A percentile compares a stretch with the other conserved stretches of the same genome.
These are phyloP conservation scores for Aphelenchoides besseyi DNA, from an alignment of 1,140 invertebrate species.

Conservation along the genomic window DNA sequence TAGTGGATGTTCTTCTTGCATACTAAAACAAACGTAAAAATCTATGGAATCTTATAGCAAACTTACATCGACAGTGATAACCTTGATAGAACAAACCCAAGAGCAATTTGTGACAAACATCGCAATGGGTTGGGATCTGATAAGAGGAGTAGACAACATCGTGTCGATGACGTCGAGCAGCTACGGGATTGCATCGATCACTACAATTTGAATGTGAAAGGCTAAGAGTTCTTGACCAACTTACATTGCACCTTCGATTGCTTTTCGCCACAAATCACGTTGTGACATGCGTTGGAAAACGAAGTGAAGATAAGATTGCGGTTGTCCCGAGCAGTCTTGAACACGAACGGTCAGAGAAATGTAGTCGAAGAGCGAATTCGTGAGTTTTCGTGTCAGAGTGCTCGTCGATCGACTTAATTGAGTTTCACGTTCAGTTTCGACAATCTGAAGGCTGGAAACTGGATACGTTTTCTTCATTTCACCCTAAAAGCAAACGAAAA, in stretches of 20 bases:
- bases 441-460: constrained; percentile 30
- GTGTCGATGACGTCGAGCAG: constrained; percentile 31
- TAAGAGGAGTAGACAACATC: constrained; percentile 38
- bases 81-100: constrained; percentile 78
- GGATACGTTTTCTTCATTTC: constrained; percentile 24
- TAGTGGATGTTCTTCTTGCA: constrained; percentile 39
- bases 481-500: constrained; percentile 14
- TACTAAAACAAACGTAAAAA: constrained; percentile 26
- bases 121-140: constrained; percentile 69
- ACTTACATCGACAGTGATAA: constrained; percentile 64
- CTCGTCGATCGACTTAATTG: constrained; percentile 5
- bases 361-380: constrained; percentile 39
- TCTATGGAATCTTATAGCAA: not conserved
- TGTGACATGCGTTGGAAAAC: constrained; percentile 34
- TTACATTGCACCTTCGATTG: constrained; percentile 40
- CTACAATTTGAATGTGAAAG: constrained; percentile 4
- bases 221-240: not conserved
- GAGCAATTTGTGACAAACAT: constrained; percentile 79
- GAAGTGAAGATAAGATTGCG: constrained; percentile 27
- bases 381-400: constrained; percentile 41
- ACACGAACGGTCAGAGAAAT: constrained; percentile 26
- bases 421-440: constrained; percentile 34
- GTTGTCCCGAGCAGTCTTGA: not conserved
- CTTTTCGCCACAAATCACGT: constrained; percentile 39
- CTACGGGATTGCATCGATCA: constrained; percentile 31